phyloP scores from a whole-genome alignment of 2,797 vertebrate species.

The Acipenser transmontanus region DNA sequence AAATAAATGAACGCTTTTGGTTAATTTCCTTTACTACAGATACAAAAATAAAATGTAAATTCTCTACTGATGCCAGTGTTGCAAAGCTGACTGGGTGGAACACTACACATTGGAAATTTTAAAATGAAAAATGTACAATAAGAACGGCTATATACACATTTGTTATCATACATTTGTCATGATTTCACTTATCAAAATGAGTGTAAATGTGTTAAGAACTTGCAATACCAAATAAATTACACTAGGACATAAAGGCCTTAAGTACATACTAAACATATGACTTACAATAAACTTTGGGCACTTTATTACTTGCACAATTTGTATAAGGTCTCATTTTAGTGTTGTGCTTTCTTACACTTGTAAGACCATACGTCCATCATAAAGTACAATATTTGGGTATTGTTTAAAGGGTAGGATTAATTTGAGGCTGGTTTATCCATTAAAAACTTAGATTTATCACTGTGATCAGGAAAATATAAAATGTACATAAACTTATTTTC shows the following conservation, averaged over 20 bases:
- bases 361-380: constrained; percentile 49
- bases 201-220: constrained; percentile 7
- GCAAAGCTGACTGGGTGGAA: constrained; percentile 58
- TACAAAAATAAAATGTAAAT: constrained; percentile 72
- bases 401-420: constrained; percentile 38
- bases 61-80: constrained; percentile 64
- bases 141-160: constrained; percentile 56
- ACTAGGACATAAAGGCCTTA: constrained; percentile 24
- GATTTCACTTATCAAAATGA: constrained; percentile 40
- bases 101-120: constrained; percentile 49
- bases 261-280: constrained; percentile 30
- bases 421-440: constrained; percentile 56
- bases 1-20: constrained; percentile 49
- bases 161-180: constrained; percentile 27
- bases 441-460: constrained; percentile 50
- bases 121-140: constrained; percentile 41
- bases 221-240: background rate
- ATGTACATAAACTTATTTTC: constrained; percentile 10
- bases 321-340: constrained; percentile 56
- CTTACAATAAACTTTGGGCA: constrained; percentile 40
- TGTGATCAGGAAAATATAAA: constrained; percentile 40
- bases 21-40: constrained; percentile 74
- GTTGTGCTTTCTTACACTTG: constrained; percentile 64
- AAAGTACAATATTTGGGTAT: background rate
- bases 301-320: constrained; percentile 47